Evolutionary conservation across 2,888 invertebrate species (phyloP), one percentile per base, ranked within the genome.

Genomic region (Trissonchulus sp.): DNA sequence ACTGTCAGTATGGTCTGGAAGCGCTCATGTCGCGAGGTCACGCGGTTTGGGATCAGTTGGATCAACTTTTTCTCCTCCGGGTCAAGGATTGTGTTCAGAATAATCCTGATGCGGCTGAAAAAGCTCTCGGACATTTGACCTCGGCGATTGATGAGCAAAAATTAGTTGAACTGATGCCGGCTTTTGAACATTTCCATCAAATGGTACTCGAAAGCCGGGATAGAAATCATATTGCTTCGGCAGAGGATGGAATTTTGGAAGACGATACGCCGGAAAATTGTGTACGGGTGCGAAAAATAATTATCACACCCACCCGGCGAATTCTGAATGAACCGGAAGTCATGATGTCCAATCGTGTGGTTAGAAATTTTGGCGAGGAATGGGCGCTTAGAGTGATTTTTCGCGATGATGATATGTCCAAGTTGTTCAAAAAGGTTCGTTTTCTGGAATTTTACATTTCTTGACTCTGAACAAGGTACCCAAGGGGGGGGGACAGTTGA

Each of bases 291-390:
- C 63, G 78, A 38, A 79, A 80, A 79, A 76, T 79, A 18, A 76
- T 80, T 73, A 79, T 80, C 37, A 83, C 83, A 0, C 83, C 83
- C 8, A 80, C 82, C 23, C 78, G 83, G 1, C 75, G 78, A n/a
- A 74, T 83, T 30, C 81, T 80, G 75, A 78, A 80, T 35, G 79
- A 81, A 1, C 82, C 83, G n/a, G 83, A 83, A 75, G 81, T 81
- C 73, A 77, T 83, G 72, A 83, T 83, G 83, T 80, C 80, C 15
- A 83, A 84, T 77, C 81, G 83, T 63, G 82, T 82, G 3, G 74
- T 83, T 18, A 75, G 83, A 28, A 60, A 79, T 33, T 81, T 81
- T 65, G 81, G 81, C 3, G 76, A 72, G 15, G 79, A 81, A 34
- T 78, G 78, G 18, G 81, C 82, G 0, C 73, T 82, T 30, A 68